Percentiles rank a stretch among this genome's conserved stretches.
These are phyloP conservation scores for Staurois parvus DNA, from an alignment of 2,797 vertebrate species.

Conservation along the genomic window DNA sequence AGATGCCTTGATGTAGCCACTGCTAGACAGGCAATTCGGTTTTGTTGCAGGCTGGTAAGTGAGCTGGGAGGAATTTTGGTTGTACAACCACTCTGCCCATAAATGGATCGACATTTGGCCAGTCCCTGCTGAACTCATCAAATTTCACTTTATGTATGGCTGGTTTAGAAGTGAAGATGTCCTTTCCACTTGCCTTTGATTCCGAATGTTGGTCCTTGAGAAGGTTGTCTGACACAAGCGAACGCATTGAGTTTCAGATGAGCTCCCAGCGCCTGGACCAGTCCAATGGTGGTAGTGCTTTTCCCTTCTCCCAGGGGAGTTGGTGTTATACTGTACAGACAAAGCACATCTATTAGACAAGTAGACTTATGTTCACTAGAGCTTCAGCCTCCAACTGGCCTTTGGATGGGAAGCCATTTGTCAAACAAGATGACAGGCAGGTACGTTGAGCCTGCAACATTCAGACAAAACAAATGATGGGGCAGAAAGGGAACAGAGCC, in stretches of 20 bases:
- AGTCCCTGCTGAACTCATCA: no score
- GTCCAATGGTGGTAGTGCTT: conserved; percentile 93
- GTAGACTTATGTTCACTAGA: neutral
- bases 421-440: no score
- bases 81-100: no score
- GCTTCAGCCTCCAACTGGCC: neutral
- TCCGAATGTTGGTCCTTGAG: conserved; percentile 97
- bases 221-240: conserved; percentile 95
- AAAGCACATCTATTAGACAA: neutral
- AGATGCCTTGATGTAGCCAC: no score
- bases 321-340: conserved; percentile 88
- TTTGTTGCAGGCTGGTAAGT: no score
- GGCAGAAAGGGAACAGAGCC: no score
- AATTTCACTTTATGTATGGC: no score
- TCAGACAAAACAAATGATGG: no score
- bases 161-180: neutral
- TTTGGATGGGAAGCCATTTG: neutral
- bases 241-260: conserved; percentile 93
- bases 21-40: no score
- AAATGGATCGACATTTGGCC: no score
- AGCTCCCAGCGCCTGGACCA: conserved; percentile 94
- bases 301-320: conserved; percentile 97
- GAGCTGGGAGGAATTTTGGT: no score
- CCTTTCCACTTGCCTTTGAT: conserved; percentile 87
- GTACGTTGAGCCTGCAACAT: no score